phyloP scores from a whole-genome alignment of 2,797 vertebrate genomes.

The Rhodeus uyekii region DNA sequence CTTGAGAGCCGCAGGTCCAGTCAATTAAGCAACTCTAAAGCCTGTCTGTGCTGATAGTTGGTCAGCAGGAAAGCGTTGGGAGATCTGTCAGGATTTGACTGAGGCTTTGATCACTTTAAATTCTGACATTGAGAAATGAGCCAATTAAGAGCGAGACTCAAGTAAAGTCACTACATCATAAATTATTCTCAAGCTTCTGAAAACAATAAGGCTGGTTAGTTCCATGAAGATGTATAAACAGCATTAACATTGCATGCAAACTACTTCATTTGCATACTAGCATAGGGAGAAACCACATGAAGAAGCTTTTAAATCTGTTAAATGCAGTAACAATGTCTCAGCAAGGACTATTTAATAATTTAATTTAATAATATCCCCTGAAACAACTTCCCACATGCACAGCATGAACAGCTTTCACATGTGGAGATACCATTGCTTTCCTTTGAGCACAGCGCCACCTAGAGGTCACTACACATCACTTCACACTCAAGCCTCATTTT shows the following conservation, averaged over 20 bases:
- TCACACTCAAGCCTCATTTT: background rate
- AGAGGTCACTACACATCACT: slow-evolving; percentile 3
- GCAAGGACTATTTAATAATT: slow-evolving; percentile 47
- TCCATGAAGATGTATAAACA: background rate
- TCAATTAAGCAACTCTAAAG: slow-evolving; percentile 46
- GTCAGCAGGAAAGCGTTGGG: slow-evolving; percentile 22
- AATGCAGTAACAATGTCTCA: slow-evolving; percentile 20
- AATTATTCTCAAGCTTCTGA: background rate
- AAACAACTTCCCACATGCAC: slow-evolving; percentile 41
- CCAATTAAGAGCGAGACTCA: background rate
- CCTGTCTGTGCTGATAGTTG: background rate
- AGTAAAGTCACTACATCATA: background rate
- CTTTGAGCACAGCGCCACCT: slow-evolving; percentile 51
- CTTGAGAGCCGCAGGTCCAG: slow-evolving; percentile 19
- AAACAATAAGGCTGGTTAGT: background rate
- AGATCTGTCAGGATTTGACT: background rate
- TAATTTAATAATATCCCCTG: no score
- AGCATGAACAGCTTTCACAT: slow-evolving; percentile 13
- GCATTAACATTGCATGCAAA: background rate
- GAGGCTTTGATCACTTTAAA: background rate
- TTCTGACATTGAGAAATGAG: slow-evolving; percentile 11
- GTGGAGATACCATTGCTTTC: background rate
- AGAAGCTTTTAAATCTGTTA: background rate
- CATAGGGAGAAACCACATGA: background rate
- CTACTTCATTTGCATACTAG: background rate